Evolutionary conservation across 2,888 invertebrate species (phyloP).

Genomic region (Campoplex nolae): DNA sequence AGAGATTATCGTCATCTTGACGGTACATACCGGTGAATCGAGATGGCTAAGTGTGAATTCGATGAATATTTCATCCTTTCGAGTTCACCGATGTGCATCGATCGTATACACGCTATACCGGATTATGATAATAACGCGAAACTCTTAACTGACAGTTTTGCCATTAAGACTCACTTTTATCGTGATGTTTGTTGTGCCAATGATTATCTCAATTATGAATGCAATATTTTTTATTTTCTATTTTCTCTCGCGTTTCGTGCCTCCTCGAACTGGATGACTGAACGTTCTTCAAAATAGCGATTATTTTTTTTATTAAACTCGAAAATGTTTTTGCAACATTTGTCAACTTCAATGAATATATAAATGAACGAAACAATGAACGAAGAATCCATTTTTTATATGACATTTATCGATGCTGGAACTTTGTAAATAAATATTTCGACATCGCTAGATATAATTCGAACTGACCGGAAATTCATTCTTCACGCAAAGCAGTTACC

Average conservation of each 20-base stretch:
- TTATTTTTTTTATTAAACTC: constrained; percentile 12
- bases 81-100: constrained; percentile 19
- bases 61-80: constrained; percentile 33
- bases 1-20: constrained; percentile 16
- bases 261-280: not conserved
- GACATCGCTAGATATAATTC: not conserved
- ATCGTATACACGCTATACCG: not conserved
- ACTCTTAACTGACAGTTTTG: constrained; percentile 1
- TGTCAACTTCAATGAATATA: not conserved
- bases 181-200: constrained; percentile 24
- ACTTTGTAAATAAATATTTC: not conserved
- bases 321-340: not conserved
- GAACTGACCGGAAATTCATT: not conserved
- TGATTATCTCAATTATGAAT: constrained; percentile 41
- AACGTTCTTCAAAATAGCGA: not conserved
- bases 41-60: constrained; percentile 25
- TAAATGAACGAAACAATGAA: not conserved
- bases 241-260: not conserved
- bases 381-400: not conserved
- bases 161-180: constrained; percentile 29
- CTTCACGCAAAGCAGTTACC: not conserved
- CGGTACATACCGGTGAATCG: not conserved
- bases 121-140: constrained; percentile 14
- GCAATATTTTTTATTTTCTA: constrained; percentile 27
- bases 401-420: not conserved